Evolutionary conservation across 2,797 vertebrate genomes (phyloP), one percentile per base, ranked within the genome.

Genomic region (Trachurus trachurus): DNA sequence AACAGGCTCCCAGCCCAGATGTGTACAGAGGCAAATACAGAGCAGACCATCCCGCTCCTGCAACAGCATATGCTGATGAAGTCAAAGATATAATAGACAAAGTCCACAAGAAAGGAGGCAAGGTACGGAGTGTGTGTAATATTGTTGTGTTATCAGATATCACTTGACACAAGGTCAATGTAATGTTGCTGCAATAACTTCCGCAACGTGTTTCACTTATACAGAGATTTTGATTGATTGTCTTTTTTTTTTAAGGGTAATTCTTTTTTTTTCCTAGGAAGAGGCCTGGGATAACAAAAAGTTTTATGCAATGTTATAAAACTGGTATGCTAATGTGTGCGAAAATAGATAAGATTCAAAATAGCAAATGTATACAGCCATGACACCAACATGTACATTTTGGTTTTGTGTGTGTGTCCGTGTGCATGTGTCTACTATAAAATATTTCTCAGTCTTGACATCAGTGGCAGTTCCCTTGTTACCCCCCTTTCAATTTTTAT

Each of bases 11-110:
- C 52, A 96, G 96, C 87, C 98, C 98, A 87, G 98, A 99, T 86
- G 95, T 94, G 71, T 99, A 99, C 92, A 95, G 98, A 94, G 98
- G 98, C 31, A 97, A 96, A 91, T 99, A 97, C 19, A 95, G 96
- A 76, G 96, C 96, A 13, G 95, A 97, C 70, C 96, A 98, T 42
- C 85, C 91, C 5, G 96, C 99, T 76, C 95, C 98, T 17, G 96
- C 96, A 50, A 88, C 89, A 21, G 98, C 97, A 2, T 99, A 99
- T 53, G 97, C 98, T 74, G 93, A 96, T 44, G 96, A 99, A 58
- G 98, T 99, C 74, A 95, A 94, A 92, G 95, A 94, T 26, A 94
- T 99, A 21, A 96, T 99, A 45, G 84, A 95, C 37, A 88, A 93
- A 60, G 89, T 93, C 52, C 95, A 96, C 19, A 71, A 88, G 62